Conservation (phyloP, 1,140 invertebrate genomes). For the Brachionus plicatilis region DNA sequence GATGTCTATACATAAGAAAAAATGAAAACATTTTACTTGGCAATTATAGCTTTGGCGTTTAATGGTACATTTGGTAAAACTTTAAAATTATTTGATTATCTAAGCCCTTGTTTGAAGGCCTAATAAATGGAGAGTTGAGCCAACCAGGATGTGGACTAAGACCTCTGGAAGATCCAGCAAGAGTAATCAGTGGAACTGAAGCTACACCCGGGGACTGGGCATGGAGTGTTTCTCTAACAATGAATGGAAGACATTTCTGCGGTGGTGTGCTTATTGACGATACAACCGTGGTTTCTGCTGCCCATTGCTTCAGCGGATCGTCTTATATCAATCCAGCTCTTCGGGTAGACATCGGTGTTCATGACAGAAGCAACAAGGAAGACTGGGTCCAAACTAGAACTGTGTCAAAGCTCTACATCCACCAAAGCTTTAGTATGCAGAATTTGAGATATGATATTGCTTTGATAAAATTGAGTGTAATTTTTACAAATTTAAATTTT, state of each 20-base stretch:
- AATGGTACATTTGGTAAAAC: neutral
- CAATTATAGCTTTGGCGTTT: neutral
- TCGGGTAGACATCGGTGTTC: constrained; percentile 8
- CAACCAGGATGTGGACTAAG: constrained; percentile 3
- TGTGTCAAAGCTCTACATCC: constrained; percentile 2
- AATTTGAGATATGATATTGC: constrained; percentile 31
- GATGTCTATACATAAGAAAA: neutral
- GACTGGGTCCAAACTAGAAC: constrained; percentile 25
- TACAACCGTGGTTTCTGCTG: constrained; percentile 6
- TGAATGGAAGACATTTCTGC: constrained; percentile 27
- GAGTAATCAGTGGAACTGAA: constrained; percentile 31
- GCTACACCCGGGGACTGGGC: constrained; percentile 35
- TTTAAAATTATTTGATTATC: neutral
- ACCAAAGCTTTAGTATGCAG: constrained; percentile 2
- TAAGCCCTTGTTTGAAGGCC: neutral
- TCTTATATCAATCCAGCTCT: neutral
- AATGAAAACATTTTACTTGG: neutral
- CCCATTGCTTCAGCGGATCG: constrained; percentile 28
- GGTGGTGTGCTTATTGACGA: constrained; percentile 32
- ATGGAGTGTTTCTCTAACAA: constrained; percentile 26
- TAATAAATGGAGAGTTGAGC: neutral
- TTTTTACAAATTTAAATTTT: neutral
- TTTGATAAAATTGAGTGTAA: constrained; percentile 20
- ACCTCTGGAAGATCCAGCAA: neutral
- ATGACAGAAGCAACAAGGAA: constrained; percentile 3